Percentiles rank a stretch among this genome's conserved stretches.
These are phyloP conservation scores for Aleiodes alternator DNA, from an alignment of 2,888 invertebrate genomes.

Conservation along the genomic window DNA sequence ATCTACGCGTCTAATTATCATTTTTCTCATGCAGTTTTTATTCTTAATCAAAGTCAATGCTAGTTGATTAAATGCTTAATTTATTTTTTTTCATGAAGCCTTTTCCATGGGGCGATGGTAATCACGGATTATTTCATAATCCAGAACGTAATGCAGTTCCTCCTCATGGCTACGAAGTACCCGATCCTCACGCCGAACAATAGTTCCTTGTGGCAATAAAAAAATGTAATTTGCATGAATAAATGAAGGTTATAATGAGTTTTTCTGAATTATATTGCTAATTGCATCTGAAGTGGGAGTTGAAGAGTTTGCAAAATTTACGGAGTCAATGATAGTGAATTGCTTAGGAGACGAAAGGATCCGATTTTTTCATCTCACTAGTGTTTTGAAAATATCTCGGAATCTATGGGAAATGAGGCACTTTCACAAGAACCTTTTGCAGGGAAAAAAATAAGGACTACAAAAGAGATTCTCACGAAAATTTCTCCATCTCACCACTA, in stretches of 20 bases:
- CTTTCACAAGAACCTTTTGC: too few relatives aligned
- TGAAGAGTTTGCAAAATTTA: too few relatives aligned
- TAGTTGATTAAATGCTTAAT: background rate
- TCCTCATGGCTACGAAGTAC: constrained; percentile 65
- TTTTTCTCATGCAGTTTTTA: too few relatives aligned
- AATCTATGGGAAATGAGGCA: too few relatives aligned
- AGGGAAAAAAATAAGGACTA: too few relatives aligned
- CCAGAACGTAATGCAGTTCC: constrained; percentile 63
- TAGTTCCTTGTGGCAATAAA: background rate
- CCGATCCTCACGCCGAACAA: constrained; percentile 56
- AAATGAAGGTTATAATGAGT: background rate
- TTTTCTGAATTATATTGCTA: background rate
- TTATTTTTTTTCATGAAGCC: constrained; percentile 52
- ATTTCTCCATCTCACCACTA: too few relatives aligned
- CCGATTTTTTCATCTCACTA: too few relatives aligned
- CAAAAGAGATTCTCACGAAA: too few relatives aligned
- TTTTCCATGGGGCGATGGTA: constrained; percentile 69
- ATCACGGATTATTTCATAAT: constrained; percentile 65
- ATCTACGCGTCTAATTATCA: too few relatives aligned
- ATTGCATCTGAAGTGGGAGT: background rate
- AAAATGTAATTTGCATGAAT: background rate
- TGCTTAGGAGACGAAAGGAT: too few relatives aligned
- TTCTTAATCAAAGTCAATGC: background rate
- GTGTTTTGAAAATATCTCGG: too few relatives aligned
- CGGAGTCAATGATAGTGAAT: background rate